phyloP scores from a whole-genome alignment of 2,113 vertebrate genomes.

The Oceanodroma tethys region DNA sequence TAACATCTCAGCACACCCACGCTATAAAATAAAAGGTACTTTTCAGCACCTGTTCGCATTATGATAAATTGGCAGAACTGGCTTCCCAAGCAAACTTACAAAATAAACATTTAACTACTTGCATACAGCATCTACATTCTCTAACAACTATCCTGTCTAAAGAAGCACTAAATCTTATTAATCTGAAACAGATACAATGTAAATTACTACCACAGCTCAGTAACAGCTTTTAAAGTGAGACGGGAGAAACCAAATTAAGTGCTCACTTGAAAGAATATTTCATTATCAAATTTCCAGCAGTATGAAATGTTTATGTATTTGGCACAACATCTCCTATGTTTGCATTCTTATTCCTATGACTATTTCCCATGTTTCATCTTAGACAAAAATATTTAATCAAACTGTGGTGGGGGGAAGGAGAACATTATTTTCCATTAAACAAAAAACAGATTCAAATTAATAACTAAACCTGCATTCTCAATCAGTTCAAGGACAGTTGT shows the following conservation, averaged over 20 bases:
- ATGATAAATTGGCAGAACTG: not conserved
- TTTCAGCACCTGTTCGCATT: not conserved
- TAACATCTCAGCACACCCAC: not conserved
- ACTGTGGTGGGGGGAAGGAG: accelerated
- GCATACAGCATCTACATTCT: not conserved
- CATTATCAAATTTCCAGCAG: not conserved
- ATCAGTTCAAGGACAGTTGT: not conserved
- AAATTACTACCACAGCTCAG: not conserved
- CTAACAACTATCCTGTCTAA: not conserved
- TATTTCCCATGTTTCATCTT: not conserved
- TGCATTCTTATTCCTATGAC: not conserved
- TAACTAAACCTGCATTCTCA: not conserved
- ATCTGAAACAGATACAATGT: not conserved
- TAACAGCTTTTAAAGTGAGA: not conserved
- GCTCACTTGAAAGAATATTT: not conserved
- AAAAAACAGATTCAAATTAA: not conserved
- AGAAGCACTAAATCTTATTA: too few species aligned
- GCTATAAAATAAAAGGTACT: not conserved
- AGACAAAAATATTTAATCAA: not conserved
- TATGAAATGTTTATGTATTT: not conserved
- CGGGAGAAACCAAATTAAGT: not conserved
- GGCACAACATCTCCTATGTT: not conserved
- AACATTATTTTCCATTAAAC: not conserved
- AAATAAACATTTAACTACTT: not conserved
- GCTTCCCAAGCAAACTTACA: not conserved